These are phyloP conservation scores for Cromileptes altivelis DNA, from an alignment of 2,113 vertebrate species.

Conservation along the genomic window DNA sequence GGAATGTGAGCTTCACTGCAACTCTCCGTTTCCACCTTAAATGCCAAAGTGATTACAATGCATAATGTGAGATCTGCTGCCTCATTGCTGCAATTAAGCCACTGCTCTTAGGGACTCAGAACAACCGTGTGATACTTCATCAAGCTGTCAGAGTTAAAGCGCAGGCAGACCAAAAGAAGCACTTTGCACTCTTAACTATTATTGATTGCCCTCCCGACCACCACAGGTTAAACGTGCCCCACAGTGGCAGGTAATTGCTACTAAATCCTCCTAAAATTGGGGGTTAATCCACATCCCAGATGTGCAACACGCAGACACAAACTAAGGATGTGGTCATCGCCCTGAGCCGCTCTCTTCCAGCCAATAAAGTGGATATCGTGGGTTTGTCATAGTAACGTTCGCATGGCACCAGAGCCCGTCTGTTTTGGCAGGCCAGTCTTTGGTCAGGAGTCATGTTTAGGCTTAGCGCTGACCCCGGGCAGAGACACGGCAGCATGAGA, in stretches of 20 bases:
- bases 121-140: constrained; percentile 1
- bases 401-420: constrained; percentile 46
- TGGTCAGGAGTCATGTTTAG: constrained; percentile 65
- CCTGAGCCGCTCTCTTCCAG: constrained; percentile 3
- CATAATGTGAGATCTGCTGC: neutral
- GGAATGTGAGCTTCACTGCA: neutral
- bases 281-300: constrained; percentile 61
- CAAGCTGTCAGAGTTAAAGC: neutral
- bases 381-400: constrained; percentile 58
- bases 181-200: constrained; percentile 11
- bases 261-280: constrained; percentile 60
- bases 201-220: constrained; percentile 13
- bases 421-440: constrained; percentile 63
- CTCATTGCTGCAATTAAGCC: neutral
- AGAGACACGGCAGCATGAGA: constrained; percentile 44
- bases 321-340: constrained; percentile 14
- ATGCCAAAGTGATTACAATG: neutral
- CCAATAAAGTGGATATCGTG: constrained; percentile 57
- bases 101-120: neutral
- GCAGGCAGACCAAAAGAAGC: neutral
- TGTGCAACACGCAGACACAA: constrained; percentile 45
- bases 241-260: constrained; percentile 57
- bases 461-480: constrained; percentile 60
- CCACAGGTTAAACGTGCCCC: constrained; percentile 27
- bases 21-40: neutral